phyloP scores from a whole-genome alignment of 2,113 vertebrate genomes.

The Noctilio leporinus region DNA sequence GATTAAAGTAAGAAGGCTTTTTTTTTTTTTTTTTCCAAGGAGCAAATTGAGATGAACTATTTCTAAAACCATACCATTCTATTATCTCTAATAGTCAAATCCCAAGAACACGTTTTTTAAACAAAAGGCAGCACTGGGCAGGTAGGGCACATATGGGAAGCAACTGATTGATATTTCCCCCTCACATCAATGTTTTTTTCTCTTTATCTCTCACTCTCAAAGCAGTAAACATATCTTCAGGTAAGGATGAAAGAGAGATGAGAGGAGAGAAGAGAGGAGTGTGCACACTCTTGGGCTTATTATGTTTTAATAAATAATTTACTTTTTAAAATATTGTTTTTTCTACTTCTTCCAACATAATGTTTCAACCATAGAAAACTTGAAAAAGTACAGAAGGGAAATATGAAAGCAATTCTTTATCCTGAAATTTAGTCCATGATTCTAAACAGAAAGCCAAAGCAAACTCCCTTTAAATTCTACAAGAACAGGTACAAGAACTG shows the following conservation, averaged over 20 bases:
- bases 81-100: background rate
- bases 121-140: background rate
- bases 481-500: background rate
- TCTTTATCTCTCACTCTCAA: too few species aligned
- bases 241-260: too few species aligned
- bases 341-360: background rate
- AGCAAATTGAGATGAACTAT: background rate
- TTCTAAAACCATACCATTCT: background rate
- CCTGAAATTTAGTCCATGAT: background rate
- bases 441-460: conserved; percentile 35
- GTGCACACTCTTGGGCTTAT: background rate
- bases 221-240: too few species aligned
- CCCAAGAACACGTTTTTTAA: background rate
- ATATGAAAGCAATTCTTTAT: conserved; percentile 4
- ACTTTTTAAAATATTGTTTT: background rate
- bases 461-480: background rate
- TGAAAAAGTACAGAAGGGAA: background rate
- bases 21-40: conserved; percentile 33
- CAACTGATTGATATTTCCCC: too few species aligned
- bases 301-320: background rate
- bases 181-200: too few species aligned
- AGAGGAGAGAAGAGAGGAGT: too few species aligned
- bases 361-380: background rate
- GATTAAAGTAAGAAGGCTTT: background rate
- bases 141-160: too few species aligned